These are phyloP conservation scores for Diadegma fenestrale DNA, from an alignment of 2,888 invertebrate species.

Conservation along the genomic window DNA sequence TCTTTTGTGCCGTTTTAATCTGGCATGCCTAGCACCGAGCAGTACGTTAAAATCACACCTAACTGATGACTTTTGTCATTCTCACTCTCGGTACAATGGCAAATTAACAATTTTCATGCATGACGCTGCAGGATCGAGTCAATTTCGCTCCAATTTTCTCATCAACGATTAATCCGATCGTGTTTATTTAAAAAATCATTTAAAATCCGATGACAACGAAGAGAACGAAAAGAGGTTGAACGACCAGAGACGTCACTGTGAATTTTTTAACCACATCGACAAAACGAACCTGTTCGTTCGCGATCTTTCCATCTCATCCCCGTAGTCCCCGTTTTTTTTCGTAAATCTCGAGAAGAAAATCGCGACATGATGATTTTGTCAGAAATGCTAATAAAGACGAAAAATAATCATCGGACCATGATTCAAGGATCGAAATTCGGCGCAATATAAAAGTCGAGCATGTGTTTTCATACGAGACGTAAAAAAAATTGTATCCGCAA, in stretches of 20 bases:
- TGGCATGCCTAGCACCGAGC: neutral
- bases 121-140: conserved; percentile 53
- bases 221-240: neutral
- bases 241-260: neutral
- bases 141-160: conserved; percentile 13
- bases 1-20: neutral
- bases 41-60: conserved; percentile 15
- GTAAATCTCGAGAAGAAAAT: neutral
- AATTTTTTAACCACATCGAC: neutral
- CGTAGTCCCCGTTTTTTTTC: conserved; percentile 11
- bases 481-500: neutral
- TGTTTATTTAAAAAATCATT: neutral
- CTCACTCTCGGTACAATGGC: conserved; percentile 16
- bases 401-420: neutral
- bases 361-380: neutral
- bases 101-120: conserved; percentile 29
- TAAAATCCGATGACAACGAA: neutral
- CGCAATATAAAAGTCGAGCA: neutral
- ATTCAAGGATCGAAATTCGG: neutral
- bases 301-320: conserved; percentile 2
- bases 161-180: neutral
- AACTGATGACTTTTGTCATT: conserved; percentile 17
- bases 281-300: neutral
- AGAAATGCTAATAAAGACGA: neutral
- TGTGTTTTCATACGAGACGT: conserved; percentile 18